Evolutionary conservation across 1,140 invertebrate genomes (phyloP).

Genomic region (Drosophila lacertosa): DNA sequence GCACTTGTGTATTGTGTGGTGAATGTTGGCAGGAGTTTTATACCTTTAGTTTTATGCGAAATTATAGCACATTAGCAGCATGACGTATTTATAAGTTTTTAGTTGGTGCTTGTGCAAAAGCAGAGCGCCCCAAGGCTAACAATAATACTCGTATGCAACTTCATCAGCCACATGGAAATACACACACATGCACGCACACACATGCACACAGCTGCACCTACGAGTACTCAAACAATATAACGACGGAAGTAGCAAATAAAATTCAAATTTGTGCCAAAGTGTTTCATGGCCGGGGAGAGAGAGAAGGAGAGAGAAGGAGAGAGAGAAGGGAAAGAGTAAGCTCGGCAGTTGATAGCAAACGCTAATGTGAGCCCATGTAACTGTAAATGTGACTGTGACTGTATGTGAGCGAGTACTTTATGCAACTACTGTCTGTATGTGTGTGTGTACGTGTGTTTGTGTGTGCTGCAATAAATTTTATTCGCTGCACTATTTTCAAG

Average conservation of each 20-base stretch:
- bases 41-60: constrained; percentile 39
- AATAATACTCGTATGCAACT: constrained; percentile 60
- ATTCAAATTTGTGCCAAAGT: constrained; percentile 81
- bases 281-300: constrained; percentile 54
- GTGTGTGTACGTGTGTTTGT: constrained; percentile 30
- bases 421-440: constrained; percentile 38
- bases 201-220: constrained; percentile 23
- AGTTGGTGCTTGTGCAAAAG: constrained; percentile 50
- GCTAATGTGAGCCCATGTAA: constrained; percentile 58
- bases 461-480: constrained; percentile 68
- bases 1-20: constrained; percentile 14
- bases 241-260: constrained; percentile 80
- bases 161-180: constrained; percentile 35
- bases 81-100: constrained; percentile 66
- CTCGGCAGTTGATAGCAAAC: constrained; percentile 62
- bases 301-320: constrained; percentile 10
- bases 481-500: constrained; percentile 48
- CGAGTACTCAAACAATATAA: constrained; percentile 66
- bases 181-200: not conserved
- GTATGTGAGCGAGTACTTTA: constrained; percentile 53
- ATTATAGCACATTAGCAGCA: constrained; percentile 60
- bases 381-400: constrained; percentile 1
- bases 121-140: constrained; percentile 49
- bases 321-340: constrained; percentile 45
- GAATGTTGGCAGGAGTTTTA: constrained; percentile 18